Conservation (phyloP, 35 echinoderm and acorn worm species). For the Heliocidaris erythrogramma region DNA sequence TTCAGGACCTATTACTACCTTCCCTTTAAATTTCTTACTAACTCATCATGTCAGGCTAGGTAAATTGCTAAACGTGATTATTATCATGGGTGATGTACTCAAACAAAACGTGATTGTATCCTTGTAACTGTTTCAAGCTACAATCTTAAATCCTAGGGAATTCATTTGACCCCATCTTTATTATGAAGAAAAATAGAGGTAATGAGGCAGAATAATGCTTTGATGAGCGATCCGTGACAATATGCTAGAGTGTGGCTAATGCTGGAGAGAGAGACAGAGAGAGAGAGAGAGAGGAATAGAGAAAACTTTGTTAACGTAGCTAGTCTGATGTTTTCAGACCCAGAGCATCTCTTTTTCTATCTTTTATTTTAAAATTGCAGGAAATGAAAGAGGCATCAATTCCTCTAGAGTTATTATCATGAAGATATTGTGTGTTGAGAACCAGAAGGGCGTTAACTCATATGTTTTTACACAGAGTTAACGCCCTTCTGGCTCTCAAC, state of each 20-base stretch:
- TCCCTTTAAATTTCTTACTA: not conserved
- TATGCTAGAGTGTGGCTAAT: not conserved
- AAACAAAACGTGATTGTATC: not conserved
- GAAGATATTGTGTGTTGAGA: too few relatives aligned
- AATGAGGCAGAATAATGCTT: not conserved
- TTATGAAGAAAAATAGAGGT: not conserved
- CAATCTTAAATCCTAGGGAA: not conserved
- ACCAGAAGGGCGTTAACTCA: too few relatives aligned
- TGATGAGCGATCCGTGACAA: not conserved
- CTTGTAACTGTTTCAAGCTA: not conserved
- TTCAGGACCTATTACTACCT: not conserved
- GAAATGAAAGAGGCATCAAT: too few relatives aligned
- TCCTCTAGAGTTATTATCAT: too few relatives aligned
- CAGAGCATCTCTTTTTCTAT: not conserved
- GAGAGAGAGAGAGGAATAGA: not conserved
- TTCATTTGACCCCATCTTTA: not conserved
- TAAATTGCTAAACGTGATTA: not conserved
- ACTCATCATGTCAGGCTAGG: not conserved
- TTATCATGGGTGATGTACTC: not conserved
- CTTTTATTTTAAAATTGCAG: too few relatives aligned
- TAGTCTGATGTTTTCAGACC: not conserved
- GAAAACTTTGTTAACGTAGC: not conserved
- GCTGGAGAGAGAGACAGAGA: not conserved
- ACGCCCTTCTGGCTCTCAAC: too few relatives aligned
- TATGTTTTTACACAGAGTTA: too few relatives aligned